Evolutionary conservation across 2,888 invertebrate genomes (phyloP).

Genomic region (Drosophila melanocephala): DNA sequence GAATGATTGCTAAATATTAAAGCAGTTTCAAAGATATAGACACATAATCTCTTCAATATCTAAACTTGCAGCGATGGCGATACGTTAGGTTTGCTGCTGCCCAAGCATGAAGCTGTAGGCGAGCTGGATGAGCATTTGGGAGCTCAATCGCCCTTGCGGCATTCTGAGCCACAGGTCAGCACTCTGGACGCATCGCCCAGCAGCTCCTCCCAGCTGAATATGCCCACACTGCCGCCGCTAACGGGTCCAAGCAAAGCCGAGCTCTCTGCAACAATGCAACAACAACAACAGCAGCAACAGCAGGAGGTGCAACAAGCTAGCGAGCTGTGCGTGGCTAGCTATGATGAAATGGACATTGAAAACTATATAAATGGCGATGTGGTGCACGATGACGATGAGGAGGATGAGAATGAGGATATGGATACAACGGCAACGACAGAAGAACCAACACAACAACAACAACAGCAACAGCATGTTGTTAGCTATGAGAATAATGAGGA

Average conservation of each 20-base stretch:
- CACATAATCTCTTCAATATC: background rate
- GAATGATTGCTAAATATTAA: background rate
- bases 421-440: conserved; percentile 47
- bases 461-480: conserved; percentile 48
- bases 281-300: conserved; percentile 49
- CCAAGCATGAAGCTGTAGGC: conserved; percentile 69
- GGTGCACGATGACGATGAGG: conserved; percentile 61
- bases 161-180: conserved; percentile 32
- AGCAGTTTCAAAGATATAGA: conserved; percentile 24
- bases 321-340: conserved; percentile 68
- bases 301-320: conserved; percentile 52
- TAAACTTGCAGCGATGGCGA: conserved; percentile 65
- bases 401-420: conserved; percentile 60
- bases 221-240: conserved; percentile 69
- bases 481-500: conserved; percentile 60
- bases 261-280: conserved; percentile 29
- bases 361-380: conserved; percentile 81
- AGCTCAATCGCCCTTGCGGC: conserved; percentile 33
- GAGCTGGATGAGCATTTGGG: conserved; percentile 74
- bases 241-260: conserved; percentile 68
- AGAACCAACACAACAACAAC: conserved; percentile 46
- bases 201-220: conserved; percentile 53
- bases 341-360: conserved; percentile 83
- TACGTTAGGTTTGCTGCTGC: conserved; percentile 66
- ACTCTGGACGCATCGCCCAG: conserved; percentile 49